phyloP scores from a whole-genome alignment of 2,888 invertebrate genomes.

The Schizaphis graminum region DNA sequence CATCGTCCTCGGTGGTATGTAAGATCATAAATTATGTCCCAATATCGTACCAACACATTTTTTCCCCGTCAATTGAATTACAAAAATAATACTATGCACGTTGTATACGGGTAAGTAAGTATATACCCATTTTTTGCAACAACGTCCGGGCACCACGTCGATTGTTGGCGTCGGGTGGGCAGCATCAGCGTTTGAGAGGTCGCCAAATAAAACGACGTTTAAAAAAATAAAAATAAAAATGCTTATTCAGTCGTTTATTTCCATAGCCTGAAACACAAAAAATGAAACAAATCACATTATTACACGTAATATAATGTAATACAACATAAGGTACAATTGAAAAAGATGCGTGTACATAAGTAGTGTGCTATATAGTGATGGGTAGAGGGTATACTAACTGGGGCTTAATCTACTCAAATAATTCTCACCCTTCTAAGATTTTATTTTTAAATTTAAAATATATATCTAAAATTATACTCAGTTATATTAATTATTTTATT shows the following conservation, averaged over 20 bases:
- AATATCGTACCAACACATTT: background rate
- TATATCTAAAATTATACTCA: no score
- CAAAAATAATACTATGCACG: background rate
- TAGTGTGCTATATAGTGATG: background rate
- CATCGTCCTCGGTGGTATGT: background rate
- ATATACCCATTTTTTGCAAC: background rate
- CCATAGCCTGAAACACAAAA: conserved; percentile 49
- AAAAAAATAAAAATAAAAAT: background rate
- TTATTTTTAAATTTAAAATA: background rate
- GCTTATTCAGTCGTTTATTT: conserved; percentile 40
- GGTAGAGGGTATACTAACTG: background rate
- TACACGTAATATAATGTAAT: background rate
- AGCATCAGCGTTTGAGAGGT: background rate
- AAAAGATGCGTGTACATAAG: background rate
- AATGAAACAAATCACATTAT: background rate
- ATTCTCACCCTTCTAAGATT: background rate
- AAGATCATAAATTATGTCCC: background rate
- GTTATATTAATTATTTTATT: no score
- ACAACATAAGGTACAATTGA: background rate
- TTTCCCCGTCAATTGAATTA: background rate
- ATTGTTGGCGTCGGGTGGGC: background rate
- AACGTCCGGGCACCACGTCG: background rate
- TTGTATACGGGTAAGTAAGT: background rate
- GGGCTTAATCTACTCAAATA: background rate
- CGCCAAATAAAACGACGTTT: background rate